Percentiles rank a stretch among this genome's conserved stretches.
phyloP scores from a whole-genome alignment of 2,888 invertebrate genomes.

The Stratiomys singularior region DNA sequence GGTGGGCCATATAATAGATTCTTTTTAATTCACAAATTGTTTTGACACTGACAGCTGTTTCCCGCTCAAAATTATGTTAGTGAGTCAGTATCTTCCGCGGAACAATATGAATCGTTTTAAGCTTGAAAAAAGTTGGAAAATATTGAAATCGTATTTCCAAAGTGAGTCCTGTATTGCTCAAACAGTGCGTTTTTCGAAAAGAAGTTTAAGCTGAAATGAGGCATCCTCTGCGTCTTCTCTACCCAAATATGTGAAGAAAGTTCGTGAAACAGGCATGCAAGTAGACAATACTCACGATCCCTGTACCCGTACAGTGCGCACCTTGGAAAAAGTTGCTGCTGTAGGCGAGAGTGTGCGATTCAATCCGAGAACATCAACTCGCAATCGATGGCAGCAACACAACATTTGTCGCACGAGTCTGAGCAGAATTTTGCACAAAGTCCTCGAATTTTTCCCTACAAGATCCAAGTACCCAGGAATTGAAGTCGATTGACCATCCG shows the following conservation, averaged over 20 bases:
- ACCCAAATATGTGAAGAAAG: conserved; percentile 42
- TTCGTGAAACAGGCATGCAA: conserved; percentile 49
- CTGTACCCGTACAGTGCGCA: conserved; percentile 47
- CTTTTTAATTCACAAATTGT: conserved; percentile 33
- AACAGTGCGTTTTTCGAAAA: conserved; percentile 33
- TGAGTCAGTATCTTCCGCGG: conserved; percentile 8
- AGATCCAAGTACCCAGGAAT: conserved; percentile 50
- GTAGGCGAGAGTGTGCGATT: conserved; percentile 53
- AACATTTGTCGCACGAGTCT: conserved; percentile 48
- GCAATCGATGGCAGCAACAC: conserved; percentile 21
- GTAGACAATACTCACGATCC: conserved; percentile 52
- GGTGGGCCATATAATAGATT: conserved; percentile 17
- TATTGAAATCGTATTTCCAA: conserved; percentile 17
- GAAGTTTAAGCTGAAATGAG: conserved; percentile 33
- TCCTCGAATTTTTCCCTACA: conserved; percentile 50
- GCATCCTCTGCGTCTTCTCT: conserved; percentile 23
- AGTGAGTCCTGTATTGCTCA: conserved; percentile 27
- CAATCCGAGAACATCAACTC: conserved; percentile 49
- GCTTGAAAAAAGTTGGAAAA: conserved; percentile 18
- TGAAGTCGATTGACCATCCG: conserved; percentile 21
- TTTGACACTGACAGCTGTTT: conserved; percentile 35
- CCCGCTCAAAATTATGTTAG: neutral
- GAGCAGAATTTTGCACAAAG: conserved; percentile 54
- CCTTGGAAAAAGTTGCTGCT: too few relatives aligned
- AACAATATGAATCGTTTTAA: conserved; percentile 19